Evolutionary conservation across 2,888 invertebrate genomes (phyloP), one percentile per base, ranked within the genome.

Genomic region (Drosophila ochracea): DNA sequence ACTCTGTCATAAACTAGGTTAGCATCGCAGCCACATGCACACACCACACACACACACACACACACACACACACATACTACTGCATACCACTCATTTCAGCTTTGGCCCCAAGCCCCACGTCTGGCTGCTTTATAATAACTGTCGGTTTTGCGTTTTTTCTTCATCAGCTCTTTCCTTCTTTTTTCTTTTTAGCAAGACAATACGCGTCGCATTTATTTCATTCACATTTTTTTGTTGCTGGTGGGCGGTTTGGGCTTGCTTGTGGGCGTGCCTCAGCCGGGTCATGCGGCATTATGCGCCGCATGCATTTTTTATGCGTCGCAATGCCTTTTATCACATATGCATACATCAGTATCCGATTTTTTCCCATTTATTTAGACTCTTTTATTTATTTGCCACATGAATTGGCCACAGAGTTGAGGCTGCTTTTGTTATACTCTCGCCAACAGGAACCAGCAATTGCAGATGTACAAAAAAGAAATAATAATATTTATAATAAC

Each of bases 1-100:
- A 85, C 85, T 85, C 85, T 82, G 85, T 85, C 90, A 89, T 85
- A 85, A 85, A 85, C 85, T 85, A 88, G 85, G 90, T 85, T 85
- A 90, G 90, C 85, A 87, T 82, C 76, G 74, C 68, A 62, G 57
- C 53, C 75, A 68, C 76, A 74, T 54, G 63, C 64, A 66, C 62
- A 62, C 64, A 68, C 64, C 61, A 78, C 53, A 41, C 39, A 60
- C 31, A 60, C 55, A 60, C 50, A 60, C 53, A 43, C 66, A 57
- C 58, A 30, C 30, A 35, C 55, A 28, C 58, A 59, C 58, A 13
- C n/a, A 43, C 9, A 31, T 31, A 30, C 30, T 7, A 30, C 30
- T 11, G 21, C 35, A 50, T 54, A 53, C 39, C 47, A 58, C 68
- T 41, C 70, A 83, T 71, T 80, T 76, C 30, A 61, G 30, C 60